These are phyloP conservation scores for Sebastes steindachneri DNA, from an alignment of 2,797 vertebrate genomes.

Conservation along the genomic window DNA sequence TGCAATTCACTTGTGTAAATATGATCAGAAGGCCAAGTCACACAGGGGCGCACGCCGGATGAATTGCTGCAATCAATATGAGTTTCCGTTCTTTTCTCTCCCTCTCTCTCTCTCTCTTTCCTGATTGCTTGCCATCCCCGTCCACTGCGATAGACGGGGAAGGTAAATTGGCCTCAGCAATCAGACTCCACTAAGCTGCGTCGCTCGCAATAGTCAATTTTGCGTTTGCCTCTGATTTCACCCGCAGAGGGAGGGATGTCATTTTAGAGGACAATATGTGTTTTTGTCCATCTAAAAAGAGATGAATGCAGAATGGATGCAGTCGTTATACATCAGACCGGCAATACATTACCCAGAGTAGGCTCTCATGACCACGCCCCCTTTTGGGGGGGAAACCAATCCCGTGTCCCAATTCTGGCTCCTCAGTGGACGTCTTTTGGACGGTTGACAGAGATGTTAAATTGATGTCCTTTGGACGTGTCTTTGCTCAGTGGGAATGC, in stretches of 20 bases:
- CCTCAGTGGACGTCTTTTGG: too few species aligned
- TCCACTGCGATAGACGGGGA: neutral
- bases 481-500: too few species aligned
- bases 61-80: constrained; percentile 41
- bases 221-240: constrained; percentile 31
- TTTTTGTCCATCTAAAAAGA: constrained; percentile 21
- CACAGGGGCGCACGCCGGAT: neutral
- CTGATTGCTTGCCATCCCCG: constrained; percentile 21
- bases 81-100: neutral
- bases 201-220: constrained; percentile 16
- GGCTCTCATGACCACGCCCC: too few species aligned
- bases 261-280: constrained; percentile 15
- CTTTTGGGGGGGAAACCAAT: too few species aligned
- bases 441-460: too few species aligned
- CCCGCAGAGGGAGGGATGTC: constrained; percentile 1
- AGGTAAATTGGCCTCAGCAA: constrained; percentile 46
- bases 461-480: too few species aligned
- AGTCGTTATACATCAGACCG: too few species aligned
- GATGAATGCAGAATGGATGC: constrained; percentile 5
- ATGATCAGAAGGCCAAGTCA: constrained; percentile 10
- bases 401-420: too few species aligned
- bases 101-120: neutral
- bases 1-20: constrained; percentile 7
- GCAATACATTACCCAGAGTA: too few species aligned
- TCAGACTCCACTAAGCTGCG: constrained; percentile 51